A percentile compares a stretch with the other conserved stretches of the same genome.
phyloP scores from a whole-genome alignment of 1,140 invertebrate genomes.

The Brachionus asplanchnoidis region DNA sequence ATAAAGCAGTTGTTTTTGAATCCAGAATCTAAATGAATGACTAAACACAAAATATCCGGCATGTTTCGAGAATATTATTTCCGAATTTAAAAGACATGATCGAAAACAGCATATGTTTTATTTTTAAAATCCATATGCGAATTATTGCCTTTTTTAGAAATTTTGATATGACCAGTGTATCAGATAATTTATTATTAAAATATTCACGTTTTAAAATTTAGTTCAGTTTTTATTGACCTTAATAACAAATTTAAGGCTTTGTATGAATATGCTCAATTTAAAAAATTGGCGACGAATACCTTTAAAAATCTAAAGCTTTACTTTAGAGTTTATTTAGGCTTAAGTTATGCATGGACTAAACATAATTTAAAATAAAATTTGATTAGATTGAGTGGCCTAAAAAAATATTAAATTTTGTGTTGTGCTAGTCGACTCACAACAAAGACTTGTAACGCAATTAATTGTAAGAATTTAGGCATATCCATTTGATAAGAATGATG shows the following conservation, averaged over 20 bases:
- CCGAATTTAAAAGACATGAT: neutral
- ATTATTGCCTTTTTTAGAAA: neutral
- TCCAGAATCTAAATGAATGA: too few species aligned
- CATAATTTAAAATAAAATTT: slow-evolving; percentile 7
- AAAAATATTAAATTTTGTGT: neutral
- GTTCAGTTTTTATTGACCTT: neutral
- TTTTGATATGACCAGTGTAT: neutral
- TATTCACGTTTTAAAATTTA: neutral
- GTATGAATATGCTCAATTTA: neutral
- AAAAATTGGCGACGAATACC: neutral
- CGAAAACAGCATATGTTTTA: neutral
- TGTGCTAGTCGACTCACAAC: neutral
- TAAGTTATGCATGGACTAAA: neutral
- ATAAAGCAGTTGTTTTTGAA: too few species aligned
- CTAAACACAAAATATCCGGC: too few species aligned
- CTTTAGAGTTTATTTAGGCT: neutral
- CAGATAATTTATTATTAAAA: neutral
- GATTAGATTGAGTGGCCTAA: neutral
- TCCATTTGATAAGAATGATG: neutral
- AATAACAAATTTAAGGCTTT: neutral
- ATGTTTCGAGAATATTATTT: neutral
- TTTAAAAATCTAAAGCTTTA: neutral
- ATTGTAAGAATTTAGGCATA: neutral
- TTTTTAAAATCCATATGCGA: neutral
- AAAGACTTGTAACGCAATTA: neutral